Evolutionary conservation across 2,888 invertebrate species (phyloP), one percentile per base, ranked within the genome.

Genomic region (Lysandra bellargus): DNA sequence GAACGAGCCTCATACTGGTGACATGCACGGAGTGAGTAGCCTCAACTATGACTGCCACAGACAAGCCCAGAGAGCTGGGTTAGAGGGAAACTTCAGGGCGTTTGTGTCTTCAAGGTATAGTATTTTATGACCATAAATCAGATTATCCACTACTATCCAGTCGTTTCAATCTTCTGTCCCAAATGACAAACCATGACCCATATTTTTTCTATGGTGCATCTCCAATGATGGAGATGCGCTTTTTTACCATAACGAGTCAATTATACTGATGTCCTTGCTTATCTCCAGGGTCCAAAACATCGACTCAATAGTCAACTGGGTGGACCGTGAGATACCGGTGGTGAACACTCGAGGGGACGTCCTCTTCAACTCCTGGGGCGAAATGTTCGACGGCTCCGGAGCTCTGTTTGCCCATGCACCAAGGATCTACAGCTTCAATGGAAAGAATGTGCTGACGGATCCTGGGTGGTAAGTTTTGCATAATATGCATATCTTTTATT

Each of bases 311-410:
- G 99, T 99, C 72, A 97, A 98, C 86, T 96, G 96, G 88, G 96
- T 96, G 79, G 98, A 99, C 88, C 96, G 98, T 81, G 97, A 98
- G 86, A 96, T 99, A 79, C 99, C 99, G 5, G 98, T 99, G 49
- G 98, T 98, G 78, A 98, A 98, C 88, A 96, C 96, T 1, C 93
- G 98, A 94, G 98, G 98, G 75, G 98, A 99, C 87, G 96, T 98
- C n/a, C 96, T 99, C 23, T 99, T 99, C 92, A 97, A 98, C 90
- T 98, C 98, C 0, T 99, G 99, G 99, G 96, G 97, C 80, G 98
- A 98, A 84, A 97, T 99, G 95, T 98, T 99, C 88, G 97, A 96
- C 81, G 98, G 98, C 6, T 97, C 97, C 79, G 98, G 98, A 14
- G 98, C 97, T 6, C 95, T 97, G 84, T 98, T 98, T 87, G 96